These are phyloP conservation scores for Sceloporus tristichus DNA, from an alignment of 2,113 vertebrate species.

Conservation along the genomic window DNA sequence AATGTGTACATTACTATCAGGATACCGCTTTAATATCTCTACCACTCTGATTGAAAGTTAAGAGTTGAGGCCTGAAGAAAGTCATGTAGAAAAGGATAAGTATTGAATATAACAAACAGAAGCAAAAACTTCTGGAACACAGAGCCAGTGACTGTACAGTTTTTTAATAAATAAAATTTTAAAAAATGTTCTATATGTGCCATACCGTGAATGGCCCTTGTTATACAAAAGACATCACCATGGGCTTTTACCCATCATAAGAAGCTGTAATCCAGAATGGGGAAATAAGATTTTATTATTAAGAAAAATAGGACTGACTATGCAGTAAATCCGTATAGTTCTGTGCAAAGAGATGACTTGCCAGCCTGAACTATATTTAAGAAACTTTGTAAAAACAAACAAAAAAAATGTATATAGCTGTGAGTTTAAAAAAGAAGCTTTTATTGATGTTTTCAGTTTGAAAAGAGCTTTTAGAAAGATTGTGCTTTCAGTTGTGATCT, in stretches of 20 bases:
- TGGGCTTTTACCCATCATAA: conserved; percentile 72
- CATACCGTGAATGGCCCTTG: conserved; percentile 75
- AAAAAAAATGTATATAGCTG: conserved; percentile 82
- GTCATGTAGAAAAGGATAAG: conserved; percentile 50
- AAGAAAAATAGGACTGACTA: conserved; percentile 77
- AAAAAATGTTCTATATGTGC: conserved; percentile 79
- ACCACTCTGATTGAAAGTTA: conserved; percentile 62
- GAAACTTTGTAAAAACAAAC: conserved; percentile 79
- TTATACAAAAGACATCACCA: conserved; percentile 70
- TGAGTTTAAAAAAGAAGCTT: conserved; percentile 82
- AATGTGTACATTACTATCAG: conserved; percentile 79
- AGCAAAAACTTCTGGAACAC: conserved; percentile 69
- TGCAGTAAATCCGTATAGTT: conserved; percentile 78
- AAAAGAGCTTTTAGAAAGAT: conserved; percentile 85
- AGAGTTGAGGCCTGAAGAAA: conserved; percentile 60
- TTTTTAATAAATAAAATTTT: conserved; percentile 68
- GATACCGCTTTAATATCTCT: conserved; percentile 78
- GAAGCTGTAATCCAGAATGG: conserved; percentile 73
- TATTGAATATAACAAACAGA: conserved; percentile 56
- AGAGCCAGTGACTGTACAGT: conserved; percentile 76
- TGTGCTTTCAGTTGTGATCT: conserved; percentile 84
- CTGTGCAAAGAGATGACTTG: conserved; percentile 80
- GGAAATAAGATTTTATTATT: conserved; percentile 76
- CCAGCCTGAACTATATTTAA: conserved; percentile 95
- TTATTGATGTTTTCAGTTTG: conserved; percentile 86